A percentile compares a stretch with the other conserved stretches of the same genome.
Evolutionary conservation across 2,888 invertebrate species (phyloP).

Genomic region (Ophioninae sp.): DNA sequence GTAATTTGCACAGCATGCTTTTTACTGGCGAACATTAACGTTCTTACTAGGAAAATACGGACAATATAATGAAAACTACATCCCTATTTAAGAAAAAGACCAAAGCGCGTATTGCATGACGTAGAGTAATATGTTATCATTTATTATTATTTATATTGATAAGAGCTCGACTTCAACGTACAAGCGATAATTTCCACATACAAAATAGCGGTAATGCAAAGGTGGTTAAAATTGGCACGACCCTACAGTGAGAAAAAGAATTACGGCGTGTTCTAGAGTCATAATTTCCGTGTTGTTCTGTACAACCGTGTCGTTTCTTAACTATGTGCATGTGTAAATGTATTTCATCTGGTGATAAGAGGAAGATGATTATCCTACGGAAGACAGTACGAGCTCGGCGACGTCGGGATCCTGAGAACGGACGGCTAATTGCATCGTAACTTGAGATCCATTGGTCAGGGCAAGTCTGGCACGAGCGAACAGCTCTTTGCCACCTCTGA

Average conservation of each 20-base stretch:
- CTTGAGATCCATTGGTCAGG: constrained; percentile 87
- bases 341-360: not conserved
- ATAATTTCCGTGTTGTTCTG: constrained; percentile 26
- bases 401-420: constrained; percentile 92
- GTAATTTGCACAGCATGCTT: too few species aligned
- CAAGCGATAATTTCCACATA: constrained; percentile 24
- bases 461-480: constrained; percentile 92
- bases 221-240: constrained; percentile 8
- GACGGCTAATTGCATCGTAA: constrained; percentile 96
- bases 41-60: not conserved
- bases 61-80: not conserved
- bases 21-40: too few species aligned
- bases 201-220: constrained; percentile 33
- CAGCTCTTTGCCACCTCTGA: constrained; percentile 94
- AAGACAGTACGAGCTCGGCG: constrained; percentile 92
- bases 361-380: constrained; percentile 86
- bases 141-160: constrained; percentile 37
- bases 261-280: constrained; percentile 5
- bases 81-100: too few species aligned
- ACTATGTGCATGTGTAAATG: not conserved
- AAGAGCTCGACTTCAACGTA: constrained; percentile 26
- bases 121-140: constrained; percentile 11
- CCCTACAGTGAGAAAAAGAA: constrained; percentile 1
- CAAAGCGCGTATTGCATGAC: not conserved
- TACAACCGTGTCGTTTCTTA: constrained; percentile 20